Evolutionary conservation across 2,797 vertebrate genomes (phyloP).

Genomic region (Pelochelys cantorii): DNA sequence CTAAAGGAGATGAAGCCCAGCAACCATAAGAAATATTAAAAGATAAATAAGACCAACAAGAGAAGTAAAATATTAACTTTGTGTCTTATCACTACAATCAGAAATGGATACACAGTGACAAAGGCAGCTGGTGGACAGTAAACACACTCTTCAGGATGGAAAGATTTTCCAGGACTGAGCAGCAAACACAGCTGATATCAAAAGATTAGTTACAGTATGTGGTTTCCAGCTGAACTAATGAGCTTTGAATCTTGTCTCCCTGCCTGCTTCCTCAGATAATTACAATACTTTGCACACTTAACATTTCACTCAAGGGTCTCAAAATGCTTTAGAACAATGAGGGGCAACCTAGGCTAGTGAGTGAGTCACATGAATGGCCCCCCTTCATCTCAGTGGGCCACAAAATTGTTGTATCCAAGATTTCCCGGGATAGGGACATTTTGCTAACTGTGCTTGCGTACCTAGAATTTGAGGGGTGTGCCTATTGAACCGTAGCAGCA

Average conservation of each 20-base stretch:
- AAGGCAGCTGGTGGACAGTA: neutral
- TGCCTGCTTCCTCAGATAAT: neutral
- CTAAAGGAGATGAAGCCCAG: too few species aligned
- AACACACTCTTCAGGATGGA: neutral
- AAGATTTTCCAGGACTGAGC: conserved; percentile 14
- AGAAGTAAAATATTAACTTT: neutral
- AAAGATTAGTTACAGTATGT: neutral
- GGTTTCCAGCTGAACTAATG: neutral
- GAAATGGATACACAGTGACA: neutral
- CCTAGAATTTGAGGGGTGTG: too few species aligned
- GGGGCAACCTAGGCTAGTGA: too few species aligned
- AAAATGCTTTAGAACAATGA: neutral
- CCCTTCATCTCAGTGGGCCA: too few species aligned
- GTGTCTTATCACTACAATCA: neutral
- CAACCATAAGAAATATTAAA: neutral
- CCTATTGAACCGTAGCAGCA: too few species aligned
- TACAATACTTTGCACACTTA: neutral
- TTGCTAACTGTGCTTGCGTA: too few species aligned
- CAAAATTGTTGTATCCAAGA: too few species aligned
- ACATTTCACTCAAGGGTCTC: neutral
- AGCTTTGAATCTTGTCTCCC: neutral
- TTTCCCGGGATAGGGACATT: too few species aligned
- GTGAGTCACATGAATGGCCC: too few species aligned
- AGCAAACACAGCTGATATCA: neutral
- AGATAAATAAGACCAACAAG: neutral